Evolutionary conservation across 35 echinoderm and acorn worm species (phyloP).

Genomic region (Eucidaris tribuloides): DNA sequence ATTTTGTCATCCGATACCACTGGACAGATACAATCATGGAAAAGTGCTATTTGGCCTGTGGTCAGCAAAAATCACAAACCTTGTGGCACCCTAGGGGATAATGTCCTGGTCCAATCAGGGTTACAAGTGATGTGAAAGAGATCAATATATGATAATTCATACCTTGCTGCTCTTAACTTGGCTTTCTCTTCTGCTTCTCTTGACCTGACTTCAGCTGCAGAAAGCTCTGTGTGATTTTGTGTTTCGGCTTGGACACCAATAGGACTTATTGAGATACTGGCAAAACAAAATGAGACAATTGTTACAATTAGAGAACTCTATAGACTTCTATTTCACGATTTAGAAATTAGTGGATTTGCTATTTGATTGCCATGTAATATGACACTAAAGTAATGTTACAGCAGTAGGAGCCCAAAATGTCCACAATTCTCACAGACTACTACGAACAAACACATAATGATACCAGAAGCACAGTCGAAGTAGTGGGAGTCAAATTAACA

Average conservation of each 20-base stretch:
- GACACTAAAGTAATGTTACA: background rate
- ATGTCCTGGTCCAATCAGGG: background rate
- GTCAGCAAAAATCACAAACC: background rate
- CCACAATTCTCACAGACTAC: too few species aligned
- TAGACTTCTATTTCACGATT: constrained; percentile 22
- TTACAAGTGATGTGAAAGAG: background rate
- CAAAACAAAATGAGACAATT: too few species aligned
- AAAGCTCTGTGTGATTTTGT: constrained; percentile 18
- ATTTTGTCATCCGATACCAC: too few species aligned
- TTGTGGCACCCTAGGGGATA: too few species aligned
- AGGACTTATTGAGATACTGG: constrained; percentile 19
- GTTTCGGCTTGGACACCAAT: constrained; percentile 23
- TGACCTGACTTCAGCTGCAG: constrained; percentile 45
- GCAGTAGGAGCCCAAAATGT: background rate
- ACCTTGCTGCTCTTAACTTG: constrained; percentile 50
- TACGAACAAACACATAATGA: too few species aligned
- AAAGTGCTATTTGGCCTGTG: too few species aligned
- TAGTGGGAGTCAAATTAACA: too few species aligned
- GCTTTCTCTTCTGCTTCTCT: constrained; percentile 52
- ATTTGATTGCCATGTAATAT: constrained; percentile 19
- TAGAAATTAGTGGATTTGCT: constrained; percentile 24
- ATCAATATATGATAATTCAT: constrained; percentile 1
- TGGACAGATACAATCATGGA: too few species aligned
- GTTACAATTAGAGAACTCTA: constrained; percentile 28
- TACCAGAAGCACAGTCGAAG: too few species aligned